Base-by-base conservation (phyloP, 2,113 vertebrate genomes). In the Petrocephalus microphthalmus region DNA sequence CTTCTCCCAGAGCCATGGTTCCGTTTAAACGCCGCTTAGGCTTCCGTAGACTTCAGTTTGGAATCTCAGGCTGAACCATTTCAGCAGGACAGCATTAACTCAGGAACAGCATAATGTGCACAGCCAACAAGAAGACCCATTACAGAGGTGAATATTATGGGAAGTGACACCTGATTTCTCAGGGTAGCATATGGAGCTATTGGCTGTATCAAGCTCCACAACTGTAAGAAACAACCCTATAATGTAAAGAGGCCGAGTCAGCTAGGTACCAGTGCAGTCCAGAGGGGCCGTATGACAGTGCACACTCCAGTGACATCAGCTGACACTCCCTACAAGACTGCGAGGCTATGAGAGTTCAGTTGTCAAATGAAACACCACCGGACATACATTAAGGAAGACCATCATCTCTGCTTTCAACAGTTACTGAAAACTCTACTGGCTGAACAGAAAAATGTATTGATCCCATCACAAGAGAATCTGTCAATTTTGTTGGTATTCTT, bases 71-170 rank as follows among this genome's bases (percentile, higher is more conserved):
- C 64, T 13, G n/a, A 67, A 67, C 64, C 10, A 29, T 67, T 71
- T 71, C 64, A 71, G 64, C 25, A 71, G 64, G 33, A 71, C 10
- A 6, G 67, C 25, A 15, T 74, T 29, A 74, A 33, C 25, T 74
- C 17, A 74, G 3, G 13, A 67, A 64, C 0, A 4, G 33, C 42
- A 78, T 78, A 15, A 78, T 7, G 4, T 78, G 1, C 4, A 78
- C 13, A 78, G 0, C 13, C 71, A 78, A 19, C 2, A 78, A 15
- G 33, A 78, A 37, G 71, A 42, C 29, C 0, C 71, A 42, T 78
- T 49, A 83, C n/a, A 45, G 8, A 13, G 19, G 45, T 91, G 94
- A 95, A 94, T 94, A 92, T 95, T 95, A 94, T 91, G 95, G 95
- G 94, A 90, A 94, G 49, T 84, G 10, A 88, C 42, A 60, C 51